These are phyloP conservation scores for Drosophila cyrtoloma DNA, from an alignment of 2,888 invertebrate species.

Conservation along the genomic window DNA sequence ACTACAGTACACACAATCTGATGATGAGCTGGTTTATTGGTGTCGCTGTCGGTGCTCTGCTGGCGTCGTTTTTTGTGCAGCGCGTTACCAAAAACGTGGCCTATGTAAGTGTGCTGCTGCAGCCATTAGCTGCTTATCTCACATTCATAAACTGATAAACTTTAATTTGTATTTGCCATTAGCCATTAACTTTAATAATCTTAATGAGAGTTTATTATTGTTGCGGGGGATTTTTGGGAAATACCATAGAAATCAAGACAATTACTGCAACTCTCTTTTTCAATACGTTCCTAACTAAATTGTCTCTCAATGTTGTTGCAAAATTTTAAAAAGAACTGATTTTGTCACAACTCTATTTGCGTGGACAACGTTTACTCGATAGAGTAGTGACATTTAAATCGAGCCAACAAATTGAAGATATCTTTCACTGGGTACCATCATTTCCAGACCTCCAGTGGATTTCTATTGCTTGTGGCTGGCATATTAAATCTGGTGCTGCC, in stretches of 20 bases:
- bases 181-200: conserved; percentile 40
- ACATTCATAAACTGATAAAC: conserved; percentile 51
- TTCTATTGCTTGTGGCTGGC: conserved; percentile 78
- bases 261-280: conserved; percentile 2
- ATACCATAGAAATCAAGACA: background rate
- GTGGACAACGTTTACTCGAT: background rate
- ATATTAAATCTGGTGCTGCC: conserved; percentile 69
- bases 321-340: background rate
- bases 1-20: conserved; percentile 67
- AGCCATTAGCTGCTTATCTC: conserved; percentile 55
- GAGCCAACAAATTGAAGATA: background rate
- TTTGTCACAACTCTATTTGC: background rate
- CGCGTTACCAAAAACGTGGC: conserved; percentile 79
- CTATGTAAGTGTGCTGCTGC: conserved; percentile 78
- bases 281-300: background rate
- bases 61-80: conserved; percentile 78
- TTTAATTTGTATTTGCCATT: conserved; percentile 60
- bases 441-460: conserved; percentile 76
- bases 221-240: conserved; percentile 1
- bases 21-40: conserved; percentile 83
- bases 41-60: conserved; percentile 73
- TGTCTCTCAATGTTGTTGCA: background rate
- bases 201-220: conserved; percentile 6
- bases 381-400: background rate
- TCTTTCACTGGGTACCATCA: no score